phyloP scores from a whole-genome alignment of 2,888 invertebrate species.

The Herminia tarsipennalis region DNA sequence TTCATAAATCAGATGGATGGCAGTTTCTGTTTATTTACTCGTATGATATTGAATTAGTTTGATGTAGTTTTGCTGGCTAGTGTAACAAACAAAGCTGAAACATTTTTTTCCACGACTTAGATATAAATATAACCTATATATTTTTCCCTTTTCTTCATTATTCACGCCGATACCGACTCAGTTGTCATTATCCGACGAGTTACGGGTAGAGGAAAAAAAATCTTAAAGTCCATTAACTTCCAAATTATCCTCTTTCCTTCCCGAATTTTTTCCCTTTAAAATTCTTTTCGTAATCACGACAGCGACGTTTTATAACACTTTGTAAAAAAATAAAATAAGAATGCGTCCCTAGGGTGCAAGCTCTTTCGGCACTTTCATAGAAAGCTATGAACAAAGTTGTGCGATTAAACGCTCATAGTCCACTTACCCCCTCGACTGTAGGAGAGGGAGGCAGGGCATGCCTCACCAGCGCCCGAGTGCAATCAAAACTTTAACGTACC shows the following conservation, averaged over 20 bases:
- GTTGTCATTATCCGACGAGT: conserved; percentile 11
- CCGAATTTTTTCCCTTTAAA: conserved; percentile 2
- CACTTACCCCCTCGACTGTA: conserved; percentile 23
- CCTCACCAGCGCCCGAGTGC: conserved; percentile 40
- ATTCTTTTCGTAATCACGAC: background rate
- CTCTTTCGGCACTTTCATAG: conserved; percentile 22
- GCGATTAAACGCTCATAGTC: conserved; percentile 51
- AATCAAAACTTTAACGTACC: conserved; percentile 57
- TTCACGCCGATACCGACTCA: background rate
- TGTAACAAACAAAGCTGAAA: background rate
- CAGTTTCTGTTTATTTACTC: too few relatives aligned
- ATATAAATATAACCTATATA: background rate
- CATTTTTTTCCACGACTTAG: too few relatives aligned
- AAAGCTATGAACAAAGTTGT: conserved; percentile 53
- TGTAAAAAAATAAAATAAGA: conserved; percentile 23
- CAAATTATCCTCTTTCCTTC: background rate
- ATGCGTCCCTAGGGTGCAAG: conserved; percentile 23
- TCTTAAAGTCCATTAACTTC: conserved; percentile 13
- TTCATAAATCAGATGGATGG: conserved; percentile 48
- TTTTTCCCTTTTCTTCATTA: conserved; percentile 1
- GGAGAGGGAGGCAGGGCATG: conserved; percentile 8
- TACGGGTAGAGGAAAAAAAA: conserved; percentile 10
- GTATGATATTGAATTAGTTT: too few relatives aligned
- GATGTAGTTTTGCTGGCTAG: conserved; percentile 28
- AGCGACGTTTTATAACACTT: background rate